Evolutionary conservation across 2,888 invertebrate genomes (phyloP), one percentile per base, ranked within the genome.

Genomic region (Eudasyphora cyanicolor): DNA sequence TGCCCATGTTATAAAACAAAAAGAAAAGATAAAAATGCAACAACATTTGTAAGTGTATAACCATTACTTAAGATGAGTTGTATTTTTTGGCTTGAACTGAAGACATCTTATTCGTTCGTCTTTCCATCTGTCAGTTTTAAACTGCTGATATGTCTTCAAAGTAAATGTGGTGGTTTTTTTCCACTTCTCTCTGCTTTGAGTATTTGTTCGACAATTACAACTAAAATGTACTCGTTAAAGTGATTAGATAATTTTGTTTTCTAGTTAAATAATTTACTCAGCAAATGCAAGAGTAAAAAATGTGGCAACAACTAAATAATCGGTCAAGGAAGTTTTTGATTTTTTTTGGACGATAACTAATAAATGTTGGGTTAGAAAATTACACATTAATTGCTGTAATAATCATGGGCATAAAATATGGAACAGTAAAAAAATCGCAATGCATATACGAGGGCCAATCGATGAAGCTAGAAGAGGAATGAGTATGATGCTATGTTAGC

Each of bases 201-300:
- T 71, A 21, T 71, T 71, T 35, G 27, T n/a, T 54, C 29, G 54
- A 21, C 21, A 71, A 54, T 71, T 71, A 32, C 49, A 35, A 54
- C 29, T 32, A 8, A 21, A 71, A 71, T 54, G 29, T 10, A 35
- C 19, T 71, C 57, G 71, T 54, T 71, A 38, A 54, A 35, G 35
- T 71, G 64, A 35, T 64, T 64, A 71, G 35, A 71, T 54, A 71
- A 71, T 71, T 54, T 32, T 54, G 19, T 19, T 71, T 51, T 70
- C 32, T 71, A 24, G 54, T 71, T 54, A 71, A 54, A 38, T 54
- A 54, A 71, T 70, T 70, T 60, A 32, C 29, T 14, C 27, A 57
- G 2, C 27, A 21, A 19, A 21, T 10, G 14, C 14, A 57, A 2
- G n/a, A 7, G n/a, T 1, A 38, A 32, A 49, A 17, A 49, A 69